Base-by-base conservation (phyloP, 92 coral and sea anemone genomes). In the Bergia sp. region DNA sequence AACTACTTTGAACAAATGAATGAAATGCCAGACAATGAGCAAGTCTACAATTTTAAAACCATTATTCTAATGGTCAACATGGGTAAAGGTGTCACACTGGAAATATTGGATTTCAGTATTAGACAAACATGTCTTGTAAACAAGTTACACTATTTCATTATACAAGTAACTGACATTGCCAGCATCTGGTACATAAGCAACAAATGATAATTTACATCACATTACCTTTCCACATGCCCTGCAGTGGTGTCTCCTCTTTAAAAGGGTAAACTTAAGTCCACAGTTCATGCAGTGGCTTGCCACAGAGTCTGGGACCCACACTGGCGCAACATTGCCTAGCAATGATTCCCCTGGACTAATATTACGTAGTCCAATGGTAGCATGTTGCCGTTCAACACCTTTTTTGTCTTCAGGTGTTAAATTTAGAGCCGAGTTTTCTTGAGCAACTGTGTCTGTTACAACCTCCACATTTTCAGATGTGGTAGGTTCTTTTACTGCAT, bases 211-310 rank as follows among this genome's bases (percentile, higher is more conserved):
- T n/a, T 13, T 16, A 20, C 21, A 86, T 18, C 40, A 29, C 43
- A 42, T 77, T 90, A 96, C 99, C 99, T 96, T 96, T 90, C 99
- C 99, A 91, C 99, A 97, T 23, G 97, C 99, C 82, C 99, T 87
- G 72, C 99, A 97, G 90, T 97, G 99, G 82, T 97, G 99, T 38
- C 95, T 75, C 55, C 99, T 94, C 89, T 91, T 97, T 4, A 97
- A 90, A 61, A 97, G 77, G 66, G 92, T 86, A 58, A 97, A 97
- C 86, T 94, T 97, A n/a, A 93, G 76, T 2, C 96, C 97, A 76
- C 99, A 97, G 80, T 92, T 95, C 99, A 95, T 95, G 76, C 99
- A 97, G 79, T 92, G 95, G 38, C 92, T 90, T 47, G 96, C 99
- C 16, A 91, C 96, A n/a, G 91, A 79, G 76, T 97, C 99, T 21